Evolutionary conservation across 2,888 invertebrate species (phyloP), one percentile per base, ranked within the genome.

Genomic region (Callosobruchus maculatus): DNA sequence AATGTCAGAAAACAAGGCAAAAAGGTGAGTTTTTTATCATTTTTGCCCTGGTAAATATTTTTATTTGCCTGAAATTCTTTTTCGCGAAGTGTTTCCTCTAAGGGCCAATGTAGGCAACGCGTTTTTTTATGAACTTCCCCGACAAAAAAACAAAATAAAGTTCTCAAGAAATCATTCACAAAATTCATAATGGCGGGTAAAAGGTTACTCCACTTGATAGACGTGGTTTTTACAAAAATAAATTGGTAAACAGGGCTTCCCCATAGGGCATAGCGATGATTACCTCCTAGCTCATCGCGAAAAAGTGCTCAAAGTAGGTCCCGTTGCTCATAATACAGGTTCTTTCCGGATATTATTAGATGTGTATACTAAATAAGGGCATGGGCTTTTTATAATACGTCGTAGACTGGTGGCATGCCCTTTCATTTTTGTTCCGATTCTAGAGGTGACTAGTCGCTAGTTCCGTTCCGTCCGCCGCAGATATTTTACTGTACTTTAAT

Each of bases 1-100:
- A 91, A 93, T 92, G 92, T 92, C 92, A 92, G 91, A 92, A 91
- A 88, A 91, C 91, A 91, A 91, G 90, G 91, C 90, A 91, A 81
- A 80, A 91, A 92, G 93, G 93, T 93, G 91, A 93, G 93, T 89
- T 89, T 89, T 88, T 88, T 77, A 77, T 72, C 49, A 74, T 78
- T 79, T 80, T 79, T 75, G 70, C 71, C 71, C 31, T 21, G 21
- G 22, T 68, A 70, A 74, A 70, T 71, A 70, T 73, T 73, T 72
- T 69, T 69, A 71, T 71, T 72, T 76, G 71, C 72, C 68, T 70
- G 22, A 72, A 74, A 72, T 72, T 70, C 72, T 71, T 71, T 71
- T 73, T 31, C 71, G 66, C 5, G 2, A 4, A 49, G 5, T 49
- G 49, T 68, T 68, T n/a, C 20, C 21, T 21, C 20, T 5, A 7